A percentile compares a stretch with the other conserved stretches of the same genome.
Conservation (phyloP, 92 coral and sea anemone species). For the Epizoanthus ramosus region DNA sequence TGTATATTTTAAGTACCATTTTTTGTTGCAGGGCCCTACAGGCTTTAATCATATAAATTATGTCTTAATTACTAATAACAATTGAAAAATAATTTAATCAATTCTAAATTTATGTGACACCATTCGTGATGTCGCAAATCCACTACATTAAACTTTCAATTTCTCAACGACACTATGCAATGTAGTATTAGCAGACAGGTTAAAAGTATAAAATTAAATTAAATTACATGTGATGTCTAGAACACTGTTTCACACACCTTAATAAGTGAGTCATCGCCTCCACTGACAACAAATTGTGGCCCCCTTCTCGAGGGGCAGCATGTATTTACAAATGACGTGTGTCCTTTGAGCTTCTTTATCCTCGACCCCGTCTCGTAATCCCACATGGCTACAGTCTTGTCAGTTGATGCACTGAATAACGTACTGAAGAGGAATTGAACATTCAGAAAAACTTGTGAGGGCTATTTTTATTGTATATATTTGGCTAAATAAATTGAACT, state of each 20-base stretch:
- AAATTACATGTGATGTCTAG: background rate
- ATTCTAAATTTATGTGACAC: too few species aligned
- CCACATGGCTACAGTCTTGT: constrained; percentile 96
- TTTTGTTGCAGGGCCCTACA: too few species aligned
- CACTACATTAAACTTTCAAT: too few species aligned
- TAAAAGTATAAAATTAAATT: background rate
- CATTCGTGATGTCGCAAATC: too few species aligned
- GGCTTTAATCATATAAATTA: too few species aligned
- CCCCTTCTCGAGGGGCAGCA: constrained; percentile 99
- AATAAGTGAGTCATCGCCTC: constrained; percentile 91
- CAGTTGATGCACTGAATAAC: constrained; percentile 96
- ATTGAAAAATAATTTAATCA: too few species aligned
- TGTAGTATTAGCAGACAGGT: background rate
- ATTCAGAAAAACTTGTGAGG: background rate
- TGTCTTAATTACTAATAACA: too few species aligned
- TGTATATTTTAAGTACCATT: too few species aligned
- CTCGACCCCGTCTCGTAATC: constrained; percentile 97
- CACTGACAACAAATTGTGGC: constrained; percentile 92
- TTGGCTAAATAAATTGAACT: too few species aligned
- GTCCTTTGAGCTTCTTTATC: constrained; percentile 91
- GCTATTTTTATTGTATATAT: background rate
- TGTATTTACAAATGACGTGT: constrained; percentile 91
- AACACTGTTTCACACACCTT: constrained; percentile 56
- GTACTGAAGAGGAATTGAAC: constrained; percentile 56
- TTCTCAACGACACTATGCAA: too few species aligned